Evolutionary conservation across 2,797 vertebrate species (phyloP).

Genomic region (Melanotaenia nigrans): DNA sequence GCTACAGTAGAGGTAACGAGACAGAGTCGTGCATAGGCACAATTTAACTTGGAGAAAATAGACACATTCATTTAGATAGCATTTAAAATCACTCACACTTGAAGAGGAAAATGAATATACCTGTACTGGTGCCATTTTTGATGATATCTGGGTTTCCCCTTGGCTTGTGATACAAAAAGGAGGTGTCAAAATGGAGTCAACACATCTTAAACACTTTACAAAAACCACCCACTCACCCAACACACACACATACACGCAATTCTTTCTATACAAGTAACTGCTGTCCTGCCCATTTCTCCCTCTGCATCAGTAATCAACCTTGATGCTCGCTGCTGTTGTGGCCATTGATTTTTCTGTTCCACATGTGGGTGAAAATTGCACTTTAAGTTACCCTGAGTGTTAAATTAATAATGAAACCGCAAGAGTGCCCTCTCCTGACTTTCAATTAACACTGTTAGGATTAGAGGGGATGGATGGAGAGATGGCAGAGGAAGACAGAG

Average conservation of each 20-base stretch:
- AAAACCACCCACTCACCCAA: constrained; percentile 63
- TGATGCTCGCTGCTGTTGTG: constrained; percentile 86
- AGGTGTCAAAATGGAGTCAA: constrained; percentile 65
- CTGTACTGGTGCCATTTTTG: constrained; percentile 62
- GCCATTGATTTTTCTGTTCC: constrained; percentile 89
- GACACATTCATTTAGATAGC: constrained; percentile 15
- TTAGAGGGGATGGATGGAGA: constrained; percentile 74
- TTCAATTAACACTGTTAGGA: constrained; percentile 87
- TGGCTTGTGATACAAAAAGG: constrained; percentile 65
- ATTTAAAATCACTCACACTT: constrained; percentile 11
- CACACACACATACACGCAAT: constrained; percentile 39
- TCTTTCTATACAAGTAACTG: constrained; percentile 67
- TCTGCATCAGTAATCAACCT: constrained; percentile 87
- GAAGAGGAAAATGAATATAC: constrained; percentile 8
- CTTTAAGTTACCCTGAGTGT: constrained; percentile 90
- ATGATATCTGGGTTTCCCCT: constrained; percentile 62
- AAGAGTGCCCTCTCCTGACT: constrained; percentile 87
- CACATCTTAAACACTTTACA: constrained; percentile 62
- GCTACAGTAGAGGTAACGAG: constrained; percentile 48
- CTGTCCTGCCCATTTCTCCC: constrained; percentile 60
- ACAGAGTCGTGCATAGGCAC: constrained; percentile 47
- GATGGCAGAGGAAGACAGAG: constrained; percentile 50
- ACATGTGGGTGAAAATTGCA: constrained; percentile 89
- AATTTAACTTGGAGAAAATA: constrained; percentile 47
- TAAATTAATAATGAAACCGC: constrained; percentile 90